A percentile compares a stretch with the other conserved stretches of the same genome.
These are phyloP conservation scores for Rhabdornis inornatus DNA, from an alignment of 2,113 vertebrate genomes.

Conservation along the genomic window DNA sequence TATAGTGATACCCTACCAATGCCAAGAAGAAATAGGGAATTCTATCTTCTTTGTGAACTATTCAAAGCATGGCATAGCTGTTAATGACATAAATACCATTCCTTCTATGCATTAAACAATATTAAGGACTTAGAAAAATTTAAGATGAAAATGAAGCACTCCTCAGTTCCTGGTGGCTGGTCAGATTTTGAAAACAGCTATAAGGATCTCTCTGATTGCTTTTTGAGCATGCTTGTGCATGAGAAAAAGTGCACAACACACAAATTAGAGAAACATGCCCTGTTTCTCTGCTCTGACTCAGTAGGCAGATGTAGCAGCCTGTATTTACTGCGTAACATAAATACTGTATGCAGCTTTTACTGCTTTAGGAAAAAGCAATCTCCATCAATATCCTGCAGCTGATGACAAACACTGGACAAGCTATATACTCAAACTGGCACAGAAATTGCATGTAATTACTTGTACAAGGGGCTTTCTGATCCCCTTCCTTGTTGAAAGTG, in stretches of 20 bases:
- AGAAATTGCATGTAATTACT: neutral
- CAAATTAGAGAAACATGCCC: neutral
- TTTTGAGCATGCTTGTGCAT: neutral
- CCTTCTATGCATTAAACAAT: neutral
- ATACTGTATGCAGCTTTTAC: neutral
- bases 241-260: neutral
- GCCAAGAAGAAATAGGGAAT: neutral
- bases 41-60: neutral
- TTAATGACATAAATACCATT: neutral
- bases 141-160: neutral
- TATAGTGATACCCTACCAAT: neutral
- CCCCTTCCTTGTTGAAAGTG: neutral
- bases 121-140: neutral
- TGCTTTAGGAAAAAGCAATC: neutral
- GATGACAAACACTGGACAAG: neutral
- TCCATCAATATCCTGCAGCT: neutral
- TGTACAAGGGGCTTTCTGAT: neutral
- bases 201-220: neutral
- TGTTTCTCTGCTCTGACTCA: neutral
- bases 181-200: neutral
- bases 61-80: neutral
- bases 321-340: neutral
- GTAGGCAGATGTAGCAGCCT: neutral
- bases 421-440: neutral
- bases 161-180: neutral